Evolutionary conservation across 2,113 vertebrate species (phyloP).

Genomic region (Tympanuchus pallidicinctus): DNA sequence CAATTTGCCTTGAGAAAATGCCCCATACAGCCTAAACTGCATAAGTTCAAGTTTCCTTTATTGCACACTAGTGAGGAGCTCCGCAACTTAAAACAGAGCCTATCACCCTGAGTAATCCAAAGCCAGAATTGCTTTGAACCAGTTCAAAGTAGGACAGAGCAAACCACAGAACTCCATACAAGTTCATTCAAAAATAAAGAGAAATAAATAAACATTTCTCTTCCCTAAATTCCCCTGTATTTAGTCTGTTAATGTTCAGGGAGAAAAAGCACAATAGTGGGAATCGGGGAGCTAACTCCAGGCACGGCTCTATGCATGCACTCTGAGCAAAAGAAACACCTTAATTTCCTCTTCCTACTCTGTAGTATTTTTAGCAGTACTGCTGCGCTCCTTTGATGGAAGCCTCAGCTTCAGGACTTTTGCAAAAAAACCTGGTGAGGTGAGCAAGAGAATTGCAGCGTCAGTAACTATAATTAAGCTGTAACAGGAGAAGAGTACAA

Average conservation of each 20-base stretch:
- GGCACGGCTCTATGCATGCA: background rate
- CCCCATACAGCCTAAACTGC: background rate
- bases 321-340: background rate
- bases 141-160: background rate
- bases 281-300: background rate
- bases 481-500: constrained; percentile 19
- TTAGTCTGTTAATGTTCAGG: background rate
- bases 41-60: background rate
- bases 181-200: background rate
- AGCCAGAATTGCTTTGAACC: background rate
- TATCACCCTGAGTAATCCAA: background rate
- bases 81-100: background rate
- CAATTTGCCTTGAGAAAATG: background rate
- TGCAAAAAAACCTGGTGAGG: background rate
- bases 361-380: background rate
- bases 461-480: constrained; percentile 34
- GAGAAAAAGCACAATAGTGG: background rate
- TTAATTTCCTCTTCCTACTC: background rate
- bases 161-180: background rate
- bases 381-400: background rate
- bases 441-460: background rate
- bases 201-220: background rate
- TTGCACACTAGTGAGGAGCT: background rate
- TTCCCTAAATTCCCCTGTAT: background rate
- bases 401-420: background rate